Percentiles rank a stretch among this genome's conserved stretches.
Evolutionary conservation across 2,888 invertebrate species (phyloP).

Genomic region (Rhingia campestris): DNA sequence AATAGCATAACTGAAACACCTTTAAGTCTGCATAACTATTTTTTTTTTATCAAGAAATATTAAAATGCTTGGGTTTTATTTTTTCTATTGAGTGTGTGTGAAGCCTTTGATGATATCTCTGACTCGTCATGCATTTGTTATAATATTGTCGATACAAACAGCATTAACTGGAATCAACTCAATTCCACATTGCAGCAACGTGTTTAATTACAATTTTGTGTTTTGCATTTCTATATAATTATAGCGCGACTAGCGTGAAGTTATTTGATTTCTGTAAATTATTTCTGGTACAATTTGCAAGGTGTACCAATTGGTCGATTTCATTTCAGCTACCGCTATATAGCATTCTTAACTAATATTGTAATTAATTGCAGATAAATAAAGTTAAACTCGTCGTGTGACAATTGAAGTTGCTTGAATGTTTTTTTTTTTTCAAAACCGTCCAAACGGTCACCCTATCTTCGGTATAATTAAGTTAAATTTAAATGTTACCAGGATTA

Average conservation of each 20-base stretch:
- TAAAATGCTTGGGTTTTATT: slow-evolving; percentile 33
- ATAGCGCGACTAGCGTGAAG: slow-evolving; percentile 47
- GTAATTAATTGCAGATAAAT: no score
- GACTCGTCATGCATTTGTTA: slow-evolving; percentile 63
- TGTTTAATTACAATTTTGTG: slow-evolving; percentile 34
- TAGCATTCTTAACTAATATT: no score
- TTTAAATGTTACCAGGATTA: no score
- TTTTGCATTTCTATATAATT: slow-evolving; percentile 39
- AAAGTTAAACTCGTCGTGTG: neutral
- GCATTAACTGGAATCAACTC: slow-evolving; percentile 46
- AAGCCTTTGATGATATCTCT: slow-evolving; percentile 35
- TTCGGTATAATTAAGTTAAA: no score
- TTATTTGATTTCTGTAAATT: slow-evolving; percentile 26
- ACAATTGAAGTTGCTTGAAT: no score
- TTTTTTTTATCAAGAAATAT: neutral
- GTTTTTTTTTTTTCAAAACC: no score
- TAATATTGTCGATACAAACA: slow-evolving; percentile 31
- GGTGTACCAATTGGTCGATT: neutral
- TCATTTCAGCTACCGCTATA: no score
- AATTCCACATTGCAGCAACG: slow-evolving; percentile 5
- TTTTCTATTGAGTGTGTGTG: neutral
- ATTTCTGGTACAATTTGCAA: neutral
- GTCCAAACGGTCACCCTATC: no score
- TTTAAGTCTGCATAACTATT: slow-evolving; percentile 1
- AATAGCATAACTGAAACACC: slow-evolving; percentile 37